phyloP scores from a whole-genome alignment of 2,113 vertebrate genomes.

The Ceratotherium simum region DNA sequence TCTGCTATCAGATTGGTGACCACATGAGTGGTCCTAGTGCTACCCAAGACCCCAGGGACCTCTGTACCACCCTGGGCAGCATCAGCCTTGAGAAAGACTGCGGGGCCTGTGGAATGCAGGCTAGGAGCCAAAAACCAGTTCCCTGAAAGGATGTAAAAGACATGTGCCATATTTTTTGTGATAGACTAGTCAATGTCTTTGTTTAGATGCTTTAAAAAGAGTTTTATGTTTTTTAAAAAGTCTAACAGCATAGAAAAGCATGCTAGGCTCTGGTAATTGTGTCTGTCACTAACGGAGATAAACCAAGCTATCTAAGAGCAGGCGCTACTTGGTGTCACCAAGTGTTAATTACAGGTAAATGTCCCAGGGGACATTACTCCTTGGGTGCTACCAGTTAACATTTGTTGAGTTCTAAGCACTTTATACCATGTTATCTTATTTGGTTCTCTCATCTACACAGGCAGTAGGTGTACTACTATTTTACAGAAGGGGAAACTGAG shows the following conservation, averaged over 20 bases:
- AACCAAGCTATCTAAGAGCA: background rate
- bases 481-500: background rate
- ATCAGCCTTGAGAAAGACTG: background rate
- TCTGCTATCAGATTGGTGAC: background rate
- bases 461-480: background rate
- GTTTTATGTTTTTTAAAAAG: background rate
- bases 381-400: too few relatives aligned
- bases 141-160: background rate
- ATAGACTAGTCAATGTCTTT: background rate
- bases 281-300: background rate
- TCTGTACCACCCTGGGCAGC: background rate
- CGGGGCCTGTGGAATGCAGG: background rate
- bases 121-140: background rate
- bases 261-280: background rate
- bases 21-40: background rate
- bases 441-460: background rate
- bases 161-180: background rate
- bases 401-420: background rate
- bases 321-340: rapidly evolving
- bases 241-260: background rate
- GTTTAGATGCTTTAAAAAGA: background rate
- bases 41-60: background rate
- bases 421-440: background rate
- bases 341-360: background rate
- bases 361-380: background rate